Conservation (phyloP, 2,888 invertebrate species). For the Mellilla xanthometata region DNA sequence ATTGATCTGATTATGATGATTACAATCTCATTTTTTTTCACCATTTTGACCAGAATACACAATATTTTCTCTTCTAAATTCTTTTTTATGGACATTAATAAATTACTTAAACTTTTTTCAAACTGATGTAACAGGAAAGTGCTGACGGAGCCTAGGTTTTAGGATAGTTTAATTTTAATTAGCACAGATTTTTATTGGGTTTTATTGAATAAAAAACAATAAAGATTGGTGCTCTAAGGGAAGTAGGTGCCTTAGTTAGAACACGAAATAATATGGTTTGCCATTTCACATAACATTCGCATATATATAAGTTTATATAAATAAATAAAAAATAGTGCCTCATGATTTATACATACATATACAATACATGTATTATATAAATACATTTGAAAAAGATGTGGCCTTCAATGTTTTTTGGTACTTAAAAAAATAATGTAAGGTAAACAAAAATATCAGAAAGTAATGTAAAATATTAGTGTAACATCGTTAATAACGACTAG, state of each 20-base stretch:
- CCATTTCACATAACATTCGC: slow-evolving; percentile 10
- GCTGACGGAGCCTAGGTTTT: slow-evolving; percentile 9
- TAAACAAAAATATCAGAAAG: slow-evolving; percentile 18
- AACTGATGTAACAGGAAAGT: neutral
- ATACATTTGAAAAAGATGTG: slow-evolving; percentile 21
- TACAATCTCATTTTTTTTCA: too few species aligned
- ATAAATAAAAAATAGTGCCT: slow-evolving; percentile 38
- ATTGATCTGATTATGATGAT: too few species aligned
- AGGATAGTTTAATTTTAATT: neutral
- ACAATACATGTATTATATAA: too few species aligned
- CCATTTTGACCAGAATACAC: too few species aligned
- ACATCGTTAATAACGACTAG: slow-evolving; percentile 38
- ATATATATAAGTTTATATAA: slow-evolving; percentile 5
- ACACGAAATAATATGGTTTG: slow-evolving; percentile 20
- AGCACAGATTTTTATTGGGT: neutral
- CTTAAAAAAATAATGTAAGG: slow-evolving; percentile 40
- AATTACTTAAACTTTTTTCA: too few species aligned
- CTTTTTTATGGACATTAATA: too few species aligned
- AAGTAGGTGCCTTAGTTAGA: slow-evolving; percentile 1
- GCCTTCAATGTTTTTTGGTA: slow-evolving; percentile 59
- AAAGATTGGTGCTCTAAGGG: neutral
- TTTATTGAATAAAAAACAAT: slow-evolving; percentile 2
- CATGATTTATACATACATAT: slow-evolving; percentile 47
- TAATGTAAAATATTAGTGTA: slow-evolving; percentile 25
- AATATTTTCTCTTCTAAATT: too few species aligned